Conservation (phyloP, 1,140 invertebrate genomes). For the Drosophila funebris region DNA sequence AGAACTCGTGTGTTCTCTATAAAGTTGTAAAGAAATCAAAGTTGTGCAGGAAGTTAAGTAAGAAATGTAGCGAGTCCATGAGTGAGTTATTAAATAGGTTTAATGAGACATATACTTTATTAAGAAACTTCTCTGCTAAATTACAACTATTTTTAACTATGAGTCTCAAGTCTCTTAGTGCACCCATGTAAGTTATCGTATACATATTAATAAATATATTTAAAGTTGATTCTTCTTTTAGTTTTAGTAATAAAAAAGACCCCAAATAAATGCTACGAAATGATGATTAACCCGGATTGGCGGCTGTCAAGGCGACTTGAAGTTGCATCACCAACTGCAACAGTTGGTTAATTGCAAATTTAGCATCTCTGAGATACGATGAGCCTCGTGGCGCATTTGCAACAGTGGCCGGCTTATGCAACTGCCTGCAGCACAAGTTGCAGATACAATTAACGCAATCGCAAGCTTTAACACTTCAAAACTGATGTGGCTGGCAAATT, state of each 20-base stretch:
- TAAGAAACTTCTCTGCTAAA: no score
- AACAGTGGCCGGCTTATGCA: constrained; percentile 4
- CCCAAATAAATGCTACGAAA: neutral
- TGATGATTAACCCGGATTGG: constrained; percentile 28
- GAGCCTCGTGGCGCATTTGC: neutral
- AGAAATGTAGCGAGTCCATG: no score
- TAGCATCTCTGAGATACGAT: constrained; percentile 21
- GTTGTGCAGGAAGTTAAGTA: no score
- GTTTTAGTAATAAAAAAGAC: neutral
- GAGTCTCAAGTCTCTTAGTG: no score
- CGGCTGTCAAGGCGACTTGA: constrained; percentile 10
- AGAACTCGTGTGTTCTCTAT: no score
- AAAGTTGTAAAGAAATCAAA: no score
- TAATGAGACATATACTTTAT: no score
- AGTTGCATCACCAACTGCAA: neutral
- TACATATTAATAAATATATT: no score
- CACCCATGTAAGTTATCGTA: no score
- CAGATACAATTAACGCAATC: constrained; percentile 42
- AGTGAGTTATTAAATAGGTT: no score
- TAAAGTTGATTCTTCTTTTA: neutral
- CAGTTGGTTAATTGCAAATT: constrained; percentile 23
- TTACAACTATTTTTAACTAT: no score
- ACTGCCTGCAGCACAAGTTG: constrained; percentile 6
- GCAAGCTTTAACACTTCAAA: constrained; percentile 10
- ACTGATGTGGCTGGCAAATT: constrained; percentile 18